phyloP scores from a whole-genome alignment of 2,888 invertebrate genomes.

The Zhengitettix transpicula region DNA sequence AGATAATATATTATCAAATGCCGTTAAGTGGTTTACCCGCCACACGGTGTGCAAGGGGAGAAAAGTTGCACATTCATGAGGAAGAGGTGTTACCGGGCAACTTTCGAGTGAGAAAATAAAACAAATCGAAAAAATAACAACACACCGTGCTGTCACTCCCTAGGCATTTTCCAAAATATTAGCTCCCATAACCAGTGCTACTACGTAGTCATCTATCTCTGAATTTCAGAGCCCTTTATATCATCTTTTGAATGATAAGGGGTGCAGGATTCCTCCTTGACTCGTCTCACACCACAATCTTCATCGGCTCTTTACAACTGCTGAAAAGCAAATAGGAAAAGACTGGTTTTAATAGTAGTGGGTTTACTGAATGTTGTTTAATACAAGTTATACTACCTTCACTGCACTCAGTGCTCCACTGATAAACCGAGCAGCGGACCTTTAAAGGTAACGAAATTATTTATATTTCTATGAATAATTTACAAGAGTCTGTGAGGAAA shows the following conservation, averaged over 20 bases:
- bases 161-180: neutral
- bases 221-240: too few species aligned
- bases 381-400: neutral
- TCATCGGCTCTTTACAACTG: constrained; percentile 2
- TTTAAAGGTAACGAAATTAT: neutral
- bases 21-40: neutral
- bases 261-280: neutral
- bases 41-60: neutral
- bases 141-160: neutral
- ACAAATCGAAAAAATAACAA: neutral
- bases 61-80: too few species aligned
- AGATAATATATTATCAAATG: neutral
- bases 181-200: neutral
- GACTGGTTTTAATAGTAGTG: constrained; percentile 8
- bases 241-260: neutral
- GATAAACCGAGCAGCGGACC: neutral
- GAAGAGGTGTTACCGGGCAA: neutral
- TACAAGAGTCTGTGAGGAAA: too few species aligned
- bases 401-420: neutral
- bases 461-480: too few species aligned
- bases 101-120: neutral
- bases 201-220: too few species aligned
- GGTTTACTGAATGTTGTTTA: neutral
- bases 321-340: constrained; percentile 11
- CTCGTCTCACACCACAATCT: neutral